A percentile compares a stretch with the other conserved stretches of the same genome.
Evolutionary conservation across 2,888 invertebrate genomes (phyloP).

Genomic region (Pachydiplax longipennis): DNA sequence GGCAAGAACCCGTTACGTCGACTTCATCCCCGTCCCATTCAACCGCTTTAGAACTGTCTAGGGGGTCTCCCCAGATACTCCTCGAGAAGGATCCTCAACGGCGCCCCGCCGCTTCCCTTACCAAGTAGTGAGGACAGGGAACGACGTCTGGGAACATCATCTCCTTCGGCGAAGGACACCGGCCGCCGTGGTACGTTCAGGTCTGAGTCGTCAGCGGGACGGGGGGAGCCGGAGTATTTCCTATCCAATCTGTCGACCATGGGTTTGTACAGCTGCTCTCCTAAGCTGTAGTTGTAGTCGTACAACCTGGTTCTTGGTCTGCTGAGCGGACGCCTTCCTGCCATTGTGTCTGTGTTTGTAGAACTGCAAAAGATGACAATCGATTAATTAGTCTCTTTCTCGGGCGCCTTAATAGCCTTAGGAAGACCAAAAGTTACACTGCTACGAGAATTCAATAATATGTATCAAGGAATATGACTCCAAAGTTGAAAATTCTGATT

Average conservation of each 20-base stretch:
- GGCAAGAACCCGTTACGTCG: constrained; percentile 40
- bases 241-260: constrained; percentile 78
- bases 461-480: too few relatives aligned
- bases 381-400: too few relatives aligned
- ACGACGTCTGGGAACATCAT: neutral
- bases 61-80: constrained; percentile 46
- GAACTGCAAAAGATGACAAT: neutral
- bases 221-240: constrained; percentile 65
- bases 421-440: too few relatives aligned
- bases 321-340: constrained; percentile 53
- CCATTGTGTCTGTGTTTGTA: neutral
- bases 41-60: neutral
- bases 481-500: too few relatives aligned
- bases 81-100: constrained; percentile 49
- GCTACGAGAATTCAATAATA: too few relatives aligned
- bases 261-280: constrained; percentile 82
- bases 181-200: neutral
- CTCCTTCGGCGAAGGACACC: constrained; percentile 15
- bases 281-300: constrained; percentile 85
- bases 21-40: neutral
- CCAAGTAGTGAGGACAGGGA: constrained; percentile 11
- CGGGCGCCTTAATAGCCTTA: too few relatives aligned
- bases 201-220: constrained; percentile 57
- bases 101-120: constrained; percentile 55
- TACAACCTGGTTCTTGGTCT: constrained; percentile 83